Evolutionary conservation across 2,888 invertebrate species (phyloP).

Genomic region (Andrena bucephala): DNA sequence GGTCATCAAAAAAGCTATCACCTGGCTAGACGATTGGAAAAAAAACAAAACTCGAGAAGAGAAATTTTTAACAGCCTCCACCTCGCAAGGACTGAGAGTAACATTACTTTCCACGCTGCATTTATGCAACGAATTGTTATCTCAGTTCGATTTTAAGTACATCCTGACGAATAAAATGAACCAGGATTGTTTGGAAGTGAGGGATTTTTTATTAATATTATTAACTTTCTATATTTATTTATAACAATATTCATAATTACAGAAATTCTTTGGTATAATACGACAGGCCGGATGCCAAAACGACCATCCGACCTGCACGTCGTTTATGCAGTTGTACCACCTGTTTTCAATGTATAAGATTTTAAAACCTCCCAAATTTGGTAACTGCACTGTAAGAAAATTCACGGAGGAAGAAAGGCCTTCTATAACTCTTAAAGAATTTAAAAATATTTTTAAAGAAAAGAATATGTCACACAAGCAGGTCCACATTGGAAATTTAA

Average conservation of each 20-base stretch:
- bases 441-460: too few relatives aligned
- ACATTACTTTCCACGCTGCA: not conserved
- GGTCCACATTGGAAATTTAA: too few relatives aligned
- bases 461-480: too few relatives aligned
- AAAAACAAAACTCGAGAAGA: not conserved
- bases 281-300: not conserved
- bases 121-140: not conserved
- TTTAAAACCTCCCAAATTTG: not conserved
- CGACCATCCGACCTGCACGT: not conserved
- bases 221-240: too few relatives aligned
- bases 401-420: too few relatives aligned
- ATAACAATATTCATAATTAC: not conserved
- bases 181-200: not conserved
- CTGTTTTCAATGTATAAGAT: not conserved
- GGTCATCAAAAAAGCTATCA: not conserved
- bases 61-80: not conserved
- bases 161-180: not conserved
- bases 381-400: not conserved
- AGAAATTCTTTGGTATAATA: constrained; percentile 2
- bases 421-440: too few relatives aligned
- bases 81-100: not conserved
- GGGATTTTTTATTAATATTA: too few relatives aligned
- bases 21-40: not conserved
- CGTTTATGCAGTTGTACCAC: not conserved
- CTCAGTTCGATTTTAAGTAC: not conserved